A percentile compares a stretch with the other conserved stretches of the same genome.
phyloP scores from a whole-genome alignment of 2,113 vertebrate genomes.

The Ptilorrhoa leucosticta region DNA sequence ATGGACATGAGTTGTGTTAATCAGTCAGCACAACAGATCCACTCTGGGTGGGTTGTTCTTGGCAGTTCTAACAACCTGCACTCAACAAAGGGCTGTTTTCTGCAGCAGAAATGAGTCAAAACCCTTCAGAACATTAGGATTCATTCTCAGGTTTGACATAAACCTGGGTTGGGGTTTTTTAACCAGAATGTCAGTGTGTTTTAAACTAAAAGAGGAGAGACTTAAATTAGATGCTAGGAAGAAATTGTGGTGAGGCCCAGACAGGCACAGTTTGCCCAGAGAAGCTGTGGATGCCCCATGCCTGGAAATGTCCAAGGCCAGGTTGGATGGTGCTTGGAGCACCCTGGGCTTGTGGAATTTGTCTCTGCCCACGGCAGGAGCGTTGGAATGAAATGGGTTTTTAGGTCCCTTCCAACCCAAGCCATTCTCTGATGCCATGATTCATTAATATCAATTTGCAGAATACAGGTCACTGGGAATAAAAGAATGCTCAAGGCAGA shows the following conservation, averaged over 20 bases:
- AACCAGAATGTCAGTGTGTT: not conserved
- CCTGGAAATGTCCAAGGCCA: not conserved
- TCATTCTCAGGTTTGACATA: not conserved
- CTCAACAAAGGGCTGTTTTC: not conserved
- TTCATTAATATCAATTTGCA: not conserved
- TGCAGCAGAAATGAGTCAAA: not conserved
- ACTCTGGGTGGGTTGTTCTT: not conserved
- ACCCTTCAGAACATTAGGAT: not conserved
- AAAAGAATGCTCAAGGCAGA: not conserved
- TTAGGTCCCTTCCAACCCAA: not conserved
- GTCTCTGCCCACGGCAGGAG: not conserved
- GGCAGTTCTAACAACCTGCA: not conserved
- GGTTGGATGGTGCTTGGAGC: not conserved
- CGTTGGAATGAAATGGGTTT: not conserved
- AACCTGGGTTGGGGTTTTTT: rapidly evolving
- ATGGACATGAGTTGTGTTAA: not conserved
- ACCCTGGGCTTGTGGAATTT: not conserved
- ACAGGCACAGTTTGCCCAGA: not conserved
- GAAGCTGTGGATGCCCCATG: not conserved
- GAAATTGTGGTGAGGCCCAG: not conserved
- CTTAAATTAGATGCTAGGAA: not conserved
- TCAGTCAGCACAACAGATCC: not conserved
- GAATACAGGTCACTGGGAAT: not conserved
- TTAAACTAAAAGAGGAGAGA: not conserved
- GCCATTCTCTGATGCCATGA: not conserved